Evolutionary conservation across 2,113 vertebrate genomes (phyloP).

Genomic region (Lipotes vexillifer): DNA sequence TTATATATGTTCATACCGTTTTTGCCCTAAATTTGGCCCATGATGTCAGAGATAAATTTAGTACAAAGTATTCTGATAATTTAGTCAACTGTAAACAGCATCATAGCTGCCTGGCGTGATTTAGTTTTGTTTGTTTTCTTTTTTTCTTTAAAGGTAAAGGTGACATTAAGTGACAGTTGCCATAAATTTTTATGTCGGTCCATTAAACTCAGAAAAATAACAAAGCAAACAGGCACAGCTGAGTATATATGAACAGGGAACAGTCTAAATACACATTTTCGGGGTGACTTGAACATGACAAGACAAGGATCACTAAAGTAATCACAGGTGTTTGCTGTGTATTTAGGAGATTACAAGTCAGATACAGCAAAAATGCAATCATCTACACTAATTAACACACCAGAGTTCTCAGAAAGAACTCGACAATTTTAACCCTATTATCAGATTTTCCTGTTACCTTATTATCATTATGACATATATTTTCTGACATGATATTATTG

Average conservation of each 20-base stretch:
- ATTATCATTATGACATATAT: neutral
- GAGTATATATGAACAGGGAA: constrained; percentile 56
- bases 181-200: constrained; percentile 61
- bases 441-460: constrained; percentile 11
- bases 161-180: constrained; percentile 30
- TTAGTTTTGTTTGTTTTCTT: constrained; percentile 33
- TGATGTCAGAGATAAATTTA: neutral
- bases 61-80: neutral
- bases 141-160: constrained; percentile 37
- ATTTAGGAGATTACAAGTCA: constrained; percentile 44
- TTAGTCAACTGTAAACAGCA: constrained; percentile 32
- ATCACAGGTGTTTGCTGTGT: constrained; percentile 58
- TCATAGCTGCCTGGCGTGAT: neutral
- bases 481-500: neutral
- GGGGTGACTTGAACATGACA: constrained; percentile 41
- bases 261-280: constrained; percentile 55
- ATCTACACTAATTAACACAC: constrained; percentile 32
- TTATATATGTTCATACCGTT: neutral
- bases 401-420: constrained; percentile 27
- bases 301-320: constrained; percentile 40
- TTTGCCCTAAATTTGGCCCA: neutral
- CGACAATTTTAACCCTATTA: constrained; percentile 6
- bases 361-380: constrained; percentile 44
- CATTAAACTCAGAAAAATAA: constrained; percentile 58
- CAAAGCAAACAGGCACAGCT: constrained; percentile 65